These are phyloP conservation scores for Saguinus midas DNA, from an alignment of 2,113 vertebrate genomes.

Conservation along the genomic window DNA sequence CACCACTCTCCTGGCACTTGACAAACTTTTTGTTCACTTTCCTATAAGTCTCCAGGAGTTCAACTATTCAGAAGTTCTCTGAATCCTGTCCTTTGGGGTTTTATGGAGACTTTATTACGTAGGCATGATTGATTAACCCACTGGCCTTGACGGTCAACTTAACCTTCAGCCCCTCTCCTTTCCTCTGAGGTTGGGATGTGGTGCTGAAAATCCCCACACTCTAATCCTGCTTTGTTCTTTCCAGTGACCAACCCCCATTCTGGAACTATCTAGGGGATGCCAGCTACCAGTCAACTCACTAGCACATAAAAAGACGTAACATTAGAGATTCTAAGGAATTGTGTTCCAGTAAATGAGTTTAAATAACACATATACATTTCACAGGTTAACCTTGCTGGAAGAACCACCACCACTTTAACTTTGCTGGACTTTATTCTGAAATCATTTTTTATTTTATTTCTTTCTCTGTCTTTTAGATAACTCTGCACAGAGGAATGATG, in stretches of 20 bases:
- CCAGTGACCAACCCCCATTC: neutral
- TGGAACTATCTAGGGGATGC: neutral
- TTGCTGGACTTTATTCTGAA: neutral
- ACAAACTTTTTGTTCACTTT: neutral
- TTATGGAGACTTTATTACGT: neutral
- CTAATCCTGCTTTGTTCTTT: neutral
- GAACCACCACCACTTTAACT: neutral
- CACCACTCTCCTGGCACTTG: neutral
- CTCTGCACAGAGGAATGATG: neutral
- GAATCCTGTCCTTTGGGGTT: neutral
- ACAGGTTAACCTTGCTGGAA: neutral
- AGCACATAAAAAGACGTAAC: neutral
- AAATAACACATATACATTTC: neutral
- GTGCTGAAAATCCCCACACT: neutral
- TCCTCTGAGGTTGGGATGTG: neutral
- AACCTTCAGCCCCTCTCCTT: neutral
- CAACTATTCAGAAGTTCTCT: neutral
- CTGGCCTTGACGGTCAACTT: neutral
- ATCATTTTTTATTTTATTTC: neutral
- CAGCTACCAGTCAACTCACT: neutral
- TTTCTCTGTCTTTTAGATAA: neutral
- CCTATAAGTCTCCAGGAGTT: neutral
- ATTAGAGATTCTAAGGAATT: neutral
- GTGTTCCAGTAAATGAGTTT: neutral
- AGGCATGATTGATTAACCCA: neutral